Evolutionary conservation across 2,113 vertebrate genomes (phyloP).

Genomic region (Pseudorectes ferrugineus): DNA sequence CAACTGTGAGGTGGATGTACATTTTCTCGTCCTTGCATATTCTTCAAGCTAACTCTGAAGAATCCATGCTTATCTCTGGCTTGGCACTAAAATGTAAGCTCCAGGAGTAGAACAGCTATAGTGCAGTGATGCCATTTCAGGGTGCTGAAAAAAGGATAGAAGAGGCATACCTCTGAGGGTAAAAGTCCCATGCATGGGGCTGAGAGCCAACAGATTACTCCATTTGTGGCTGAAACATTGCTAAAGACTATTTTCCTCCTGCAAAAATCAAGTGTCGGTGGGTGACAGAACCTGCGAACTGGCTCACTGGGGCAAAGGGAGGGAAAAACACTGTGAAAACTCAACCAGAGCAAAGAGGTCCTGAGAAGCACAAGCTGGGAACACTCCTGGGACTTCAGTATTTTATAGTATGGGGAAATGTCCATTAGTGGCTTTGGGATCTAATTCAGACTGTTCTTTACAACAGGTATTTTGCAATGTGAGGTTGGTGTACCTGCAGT

Average conservation of each 20-base stretch:
- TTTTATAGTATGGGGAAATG: background rate
- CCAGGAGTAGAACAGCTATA: background rate
- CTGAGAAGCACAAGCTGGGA: background rate
- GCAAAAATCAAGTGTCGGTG: background rate
- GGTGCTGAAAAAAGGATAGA: background rate
- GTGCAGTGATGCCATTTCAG: background rate
- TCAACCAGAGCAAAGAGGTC: background rate
- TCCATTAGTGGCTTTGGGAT: background rate
- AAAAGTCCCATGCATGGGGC: background rate
- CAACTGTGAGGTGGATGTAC: rapidly evolving
- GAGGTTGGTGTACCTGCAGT: background rate
- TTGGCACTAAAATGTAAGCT: background rate
- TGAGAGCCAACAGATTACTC: background rate
- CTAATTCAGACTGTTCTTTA: background rate
- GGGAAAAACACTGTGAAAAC: background rate
- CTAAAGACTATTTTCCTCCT: background rate
- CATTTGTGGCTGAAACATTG: background rate
- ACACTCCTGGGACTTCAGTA: background rate
- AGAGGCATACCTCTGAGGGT: background rate
- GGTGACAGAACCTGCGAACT: background rate
- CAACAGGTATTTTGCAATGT: background rate
- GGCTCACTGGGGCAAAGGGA: background rate
- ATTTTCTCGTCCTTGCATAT: background rate
- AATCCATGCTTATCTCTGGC: background rate
- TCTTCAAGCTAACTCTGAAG: background rate